Base-by-base conservation (phyloP, 1,140 invertebrate genomes). In the Plutomurus gul region DNA sequence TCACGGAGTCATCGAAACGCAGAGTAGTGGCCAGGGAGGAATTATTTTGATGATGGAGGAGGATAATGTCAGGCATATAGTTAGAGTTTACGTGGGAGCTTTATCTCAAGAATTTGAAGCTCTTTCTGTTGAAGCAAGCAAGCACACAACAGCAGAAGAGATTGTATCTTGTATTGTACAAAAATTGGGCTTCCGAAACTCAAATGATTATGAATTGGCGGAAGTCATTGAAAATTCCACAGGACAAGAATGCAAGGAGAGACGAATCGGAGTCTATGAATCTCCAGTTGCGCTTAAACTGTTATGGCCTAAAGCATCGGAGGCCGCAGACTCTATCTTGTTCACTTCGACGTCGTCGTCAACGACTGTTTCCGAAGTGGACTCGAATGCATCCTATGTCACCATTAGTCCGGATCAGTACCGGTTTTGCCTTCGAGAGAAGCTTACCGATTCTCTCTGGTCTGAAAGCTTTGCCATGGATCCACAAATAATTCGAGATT, bases 281-380 rank as follows among this genome's bases (percentile, higher is more conserved):
- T 95, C 93, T 84, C 96, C 96, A 1, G 95, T 97, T 8, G 93
- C 94, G 25, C 90, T 98, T 33, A 96, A 97, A 92, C 89, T 96
- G 83, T 88, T 98, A 8, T 98, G 96, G 96, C 96, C 96, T 18
- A 94, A 95, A 86, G 49, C 65, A n/a, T 78, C 60, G 27, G 78
- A 80, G 20, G 25, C 72, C 37, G 70, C 70, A 36, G 70, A 72
- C 70, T 72, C 70, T 40, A 39, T 72, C 13, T 27, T 75, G 43
- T 49, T 65, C 40, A n/a, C 71, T 27, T 71, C 76, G 27, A 22
- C 76, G 70, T 37, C 77, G 46, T 25, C 72, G 30, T 56, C 56
- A 72, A 51, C n/a, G 22, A 56, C 76, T 40, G 39, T 76, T 46
- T 39, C 72, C 39, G 22, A 27, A n/a, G 36, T 43, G 13, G 49